phyloP scores from a whole-genome alignment of 2,113 vertebrate species.

The Ceyx cyanopectus region DNA sequence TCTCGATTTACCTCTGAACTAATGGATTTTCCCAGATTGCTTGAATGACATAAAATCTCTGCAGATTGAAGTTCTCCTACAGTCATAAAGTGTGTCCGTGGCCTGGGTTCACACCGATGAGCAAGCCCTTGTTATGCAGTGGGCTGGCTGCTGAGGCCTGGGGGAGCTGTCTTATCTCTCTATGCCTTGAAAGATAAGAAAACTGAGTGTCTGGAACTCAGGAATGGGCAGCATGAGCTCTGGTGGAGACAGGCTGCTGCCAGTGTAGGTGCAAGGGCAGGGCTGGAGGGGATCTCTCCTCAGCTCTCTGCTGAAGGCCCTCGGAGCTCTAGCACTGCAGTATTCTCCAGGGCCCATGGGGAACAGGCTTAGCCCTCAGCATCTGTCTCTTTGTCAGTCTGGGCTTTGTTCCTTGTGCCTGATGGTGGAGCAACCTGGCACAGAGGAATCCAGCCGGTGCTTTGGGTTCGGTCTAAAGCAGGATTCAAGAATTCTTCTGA shows the following conservation, averaged over 20 bases:
- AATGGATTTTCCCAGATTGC: conserved; percentile 48
- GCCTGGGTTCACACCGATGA: conserved; percentile 37
- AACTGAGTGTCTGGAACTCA: not conserved
- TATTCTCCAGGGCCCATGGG: not conserved
- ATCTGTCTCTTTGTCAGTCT: conserved; percentile 46
- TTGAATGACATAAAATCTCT: conserved; percentile 60
- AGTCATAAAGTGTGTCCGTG: not conserved
- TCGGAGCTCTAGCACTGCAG: not conserved
- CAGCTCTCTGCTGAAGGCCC: not conserved
- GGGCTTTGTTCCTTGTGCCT: conserved; percentile 1
- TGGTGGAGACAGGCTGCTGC: conserved; percentile 13
- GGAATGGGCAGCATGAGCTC: conserved; percentile 46
- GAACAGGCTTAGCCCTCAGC: not conserved
- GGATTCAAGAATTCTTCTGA: too few relatives aligned
- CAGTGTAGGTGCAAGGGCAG: not conserved
- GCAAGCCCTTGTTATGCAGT: conserved; percentile 29
- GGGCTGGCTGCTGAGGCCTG: conserved; percentile 55
- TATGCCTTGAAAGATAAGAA: not conserved
- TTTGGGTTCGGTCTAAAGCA: too few relatives aligned
- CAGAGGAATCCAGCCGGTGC: not conserved
- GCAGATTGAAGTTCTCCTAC: conserved; percentile 32
- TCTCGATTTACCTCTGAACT: conserved; percentile 74
- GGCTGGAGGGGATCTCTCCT: conserved; percentile 4
- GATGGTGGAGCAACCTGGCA: conserved; percentile 51
- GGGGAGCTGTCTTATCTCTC: conserved; percentile 51